Conservation (phyloP, 1,140 invertebrate species). For the Drosophila rhopaloa region DNA sequence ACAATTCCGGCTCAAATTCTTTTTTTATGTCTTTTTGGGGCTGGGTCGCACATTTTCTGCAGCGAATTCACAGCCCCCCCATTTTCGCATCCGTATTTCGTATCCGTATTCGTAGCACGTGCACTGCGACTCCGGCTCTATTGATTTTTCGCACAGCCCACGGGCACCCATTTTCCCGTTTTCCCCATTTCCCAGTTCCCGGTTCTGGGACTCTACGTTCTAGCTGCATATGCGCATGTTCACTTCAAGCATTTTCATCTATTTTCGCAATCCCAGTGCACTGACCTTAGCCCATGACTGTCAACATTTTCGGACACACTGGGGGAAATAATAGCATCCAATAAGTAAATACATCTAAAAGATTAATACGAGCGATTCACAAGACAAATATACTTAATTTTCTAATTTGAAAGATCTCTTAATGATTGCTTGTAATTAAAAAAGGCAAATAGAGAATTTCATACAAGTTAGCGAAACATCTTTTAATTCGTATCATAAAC, state of each 20-base stretch:
- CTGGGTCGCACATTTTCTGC: slow-evolving; percentile 50
- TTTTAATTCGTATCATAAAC: too few species aligned
- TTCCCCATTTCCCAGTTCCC: slow-evolving; percentile 24
- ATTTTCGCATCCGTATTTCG: neutral
- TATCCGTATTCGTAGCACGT: slow-evolving; percentile 34
- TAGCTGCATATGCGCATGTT: slow-evolving; percentile 61
- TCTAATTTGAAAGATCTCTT: too few species aligned
- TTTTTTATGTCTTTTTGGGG: slow-evolving; percentile 23
- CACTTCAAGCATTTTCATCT: slow-evolving; percentile 22
- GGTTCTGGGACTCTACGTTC: slow-evolving; percentile 35
- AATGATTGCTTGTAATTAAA: too few species aligned
- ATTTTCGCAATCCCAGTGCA: slow-evolving; percentile 55
- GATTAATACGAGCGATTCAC: too few species aligned
- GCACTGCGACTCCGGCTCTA: slow-evolving; percentile 56
- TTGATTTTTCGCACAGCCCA: slow-evolving; percentile 75
- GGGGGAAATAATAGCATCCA: neutral
- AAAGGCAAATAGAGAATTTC: too few species aligned
- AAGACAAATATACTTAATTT: too few species aligned
- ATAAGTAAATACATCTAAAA: too few species aligned
- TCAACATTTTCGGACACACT: slow-evolving; percentile 38
- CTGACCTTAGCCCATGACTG: slow-evolving; percentile 77
- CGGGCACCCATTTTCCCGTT: slow-evolving; percentile 26
- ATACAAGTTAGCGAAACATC: too few species aligned
- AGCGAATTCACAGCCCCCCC: slow-evolving; percentile 29
- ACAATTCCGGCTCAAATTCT: slow-evolving; percentile 51